Conservation (phyloP, 2,113 vertebrate species). For the Amblyopsis rosae region DNA sequence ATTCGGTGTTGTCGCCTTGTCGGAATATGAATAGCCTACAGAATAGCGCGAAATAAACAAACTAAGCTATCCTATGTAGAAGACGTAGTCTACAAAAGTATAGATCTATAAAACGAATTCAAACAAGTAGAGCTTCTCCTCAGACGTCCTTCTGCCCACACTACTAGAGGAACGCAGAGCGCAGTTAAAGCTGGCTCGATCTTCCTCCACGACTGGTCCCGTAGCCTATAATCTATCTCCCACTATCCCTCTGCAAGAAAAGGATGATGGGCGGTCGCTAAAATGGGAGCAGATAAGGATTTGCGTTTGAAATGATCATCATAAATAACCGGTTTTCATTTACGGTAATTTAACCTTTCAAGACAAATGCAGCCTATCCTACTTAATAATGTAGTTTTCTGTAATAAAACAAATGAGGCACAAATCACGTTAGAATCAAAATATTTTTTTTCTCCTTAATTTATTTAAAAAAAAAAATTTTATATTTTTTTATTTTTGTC, state of each 20-base stretch:
- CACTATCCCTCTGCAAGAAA: slow-evolving; percentile 45
- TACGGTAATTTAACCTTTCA: neutral
- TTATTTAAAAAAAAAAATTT: too few species aligned
- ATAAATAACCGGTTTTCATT: slow-evolving; percentile 9
- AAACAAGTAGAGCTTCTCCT: neutral
- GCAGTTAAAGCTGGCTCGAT: slow-evolving; percentile 32
- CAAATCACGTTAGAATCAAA: too few species aligned
- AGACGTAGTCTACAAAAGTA: slow-evolving; percentile 27
- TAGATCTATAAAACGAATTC: neutral
- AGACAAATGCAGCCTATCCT: too few species aligned
- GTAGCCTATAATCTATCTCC: slow-evolving; percentile 59
- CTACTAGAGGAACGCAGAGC: slow-evolving; percentile 29
- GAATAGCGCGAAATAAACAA: neutral
- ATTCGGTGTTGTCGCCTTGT: slow-evolving; percentile 35
- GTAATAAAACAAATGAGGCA: too few species aligned
- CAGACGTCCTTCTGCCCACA: neutral
- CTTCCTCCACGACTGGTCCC: slow-evolving; percentile 60
- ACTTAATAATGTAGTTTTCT: too few species aligned
- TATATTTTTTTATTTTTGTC: too few species aligned
- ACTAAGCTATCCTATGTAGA: neutral
- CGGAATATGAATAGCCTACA: slow-evolving; percentile 1
- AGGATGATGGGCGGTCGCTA: slow-evolving; percentile 63
- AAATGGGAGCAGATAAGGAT: slow-evolving; percentile 42
- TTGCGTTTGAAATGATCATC: slow-evolving; percentile 46
- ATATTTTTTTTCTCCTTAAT: too few species aligned